Conservation (phyloP, 2,888 invertebrate genomes). For the Drosophila anomelani region DNA sequence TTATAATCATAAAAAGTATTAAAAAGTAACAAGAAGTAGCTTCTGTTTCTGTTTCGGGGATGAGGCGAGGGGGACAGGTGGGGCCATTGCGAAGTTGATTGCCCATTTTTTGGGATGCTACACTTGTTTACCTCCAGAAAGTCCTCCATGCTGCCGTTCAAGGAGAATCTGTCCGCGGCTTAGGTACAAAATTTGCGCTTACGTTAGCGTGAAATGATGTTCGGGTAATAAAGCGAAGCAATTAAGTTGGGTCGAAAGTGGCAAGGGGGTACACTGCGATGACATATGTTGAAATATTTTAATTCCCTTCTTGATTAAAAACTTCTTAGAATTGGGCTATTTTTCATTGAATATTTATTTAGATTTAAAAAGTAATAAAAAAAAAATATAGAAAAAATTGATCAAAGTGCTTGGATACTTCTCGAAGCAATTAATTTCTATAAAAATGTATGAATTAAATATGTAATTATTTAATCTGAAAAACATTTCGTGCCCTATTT, state of each 20-base stretch:
- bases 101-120: constrained; percentile 73
- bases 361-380: too few species aligned
- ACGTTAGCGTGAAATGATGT: constrained; percentile 79
- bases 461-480: too few species aligned
- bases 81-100: constrained; percentile 74
- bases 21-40: constrained; percentile 62
- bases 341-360: background rate
- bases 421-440: background rate
- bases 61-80: constrained; percentile 52
- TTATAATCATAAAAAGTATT: constrained; percentile 80
- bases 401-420: background rate
- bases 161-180: constrained; percentile 66
- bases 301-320: background rate
- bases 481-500: background rate
- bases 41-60: background rate
- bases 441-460: background rate
- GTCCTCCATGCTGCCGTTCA: constrained; percentile 17
- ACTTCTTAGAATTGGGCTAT: too few species aligned
- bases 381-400: too few species aligned
- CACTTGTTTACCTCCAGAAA: constrained; percentile 73
- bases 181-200: constrained; percentile 74
- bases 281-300: background rate
- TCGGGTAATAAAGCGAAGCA: constrained; percentile 64
- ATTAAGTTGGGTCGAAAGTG: constrained; percentile 28
- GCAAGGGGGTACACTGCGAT: constrained; percentile 42